Evolutionary conservation across 2,113 vertebrate species (phyloP), one percentile per base, ranked within the genome.

Genomic region (Climacteris rufus): DNA sequence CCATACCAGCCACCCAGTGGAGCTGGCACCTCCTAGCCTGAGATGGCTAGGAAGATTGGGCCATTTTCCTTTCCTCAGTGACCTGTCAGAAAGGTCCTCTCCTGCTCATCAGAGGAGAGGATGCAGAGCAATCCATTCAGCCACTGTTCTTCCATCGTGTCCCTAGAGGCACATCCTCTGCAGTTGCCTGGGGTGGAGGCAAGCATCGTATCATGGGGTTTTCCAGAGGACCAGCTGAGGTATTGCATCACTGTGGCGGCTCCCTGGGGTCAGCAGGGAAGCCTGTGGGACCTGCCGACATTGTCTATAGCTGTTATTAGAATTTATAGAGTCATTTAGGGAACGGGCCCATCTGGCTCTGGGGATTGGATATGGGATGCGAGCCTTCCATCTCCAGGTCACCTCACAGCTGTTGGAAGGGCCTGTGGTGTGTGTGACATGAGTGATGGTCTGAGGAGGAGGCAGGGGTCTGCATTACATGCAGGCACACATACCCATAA

Each of bases 241-340:
- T 93, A 82, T 45, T 10, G 0, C 74, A 75, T 84, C 60, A 16
- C 63, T 69, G 61, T 65, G 71, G 50, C 76, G 57, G 37, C 83
- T 93, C 94, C 64, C 95, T 17, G 52, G 65, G 78, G 54, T 31
- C 83, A 91, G 68, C 50, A 81, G 88, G 44, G 85, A 80, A 95
- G 76, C 70, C 92, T 68, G 69, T 40, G 72, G n/a, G 89, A 89
- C 71, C 65, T 52, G 54, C 63, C 1, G 1, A 28, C 11, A 6
- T n/a, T 2, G 2, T 93, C 86, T 69, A 66, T 83, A 84, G 69
- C 65, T 89, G 65, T 95, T 94, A 96, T 89, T 93, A 93, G 94
- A 65, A 97, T 97, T 93, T 94, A 96, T 94, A 90, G 31, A 63
- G 86, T 90, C 68, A 96, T 96, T 93, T 89, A 89, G 63, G 90